Evolutionary conservation across 2,888 invertebrate genomes (phyloP).

Genomic region (Heliconius ethilla): DNA sequence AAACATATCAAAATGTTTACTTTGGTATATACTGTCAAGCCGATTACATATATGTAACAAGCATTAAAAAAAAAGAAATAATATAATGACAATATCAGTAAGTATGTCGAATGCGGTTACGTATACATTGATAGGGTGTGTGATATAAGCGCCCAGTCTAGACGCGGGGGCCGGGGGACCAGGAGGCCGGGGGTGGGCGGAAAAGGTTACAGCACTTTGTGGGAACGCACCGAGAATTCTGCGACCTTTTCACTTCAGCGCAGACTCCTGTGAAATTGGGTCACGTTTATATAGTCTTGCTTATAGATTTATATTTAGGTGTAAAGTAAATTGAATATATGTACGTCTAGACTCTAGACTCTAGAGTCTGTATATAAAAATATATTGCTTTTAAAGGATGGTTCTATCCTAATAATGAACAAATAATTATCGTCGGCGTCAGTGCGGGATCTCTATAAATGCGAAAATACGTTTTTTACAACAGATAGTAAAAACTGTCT

Average conservation of each 20-base stretch:
- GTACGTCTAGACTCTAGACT: neutral
- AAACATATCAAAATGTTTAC: neutral
- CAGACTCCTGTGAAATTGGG: slow-evolving; percentile 43
- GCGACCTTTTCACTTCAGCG: slow-evolving; percentile 45
- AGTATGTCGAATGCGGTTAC: slow-evolving; percentile 31
- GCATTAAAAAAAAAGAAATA: neutral
- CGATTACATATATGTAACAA: neutral
- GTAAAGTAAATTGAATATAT: slow-evolving; percentile 13
- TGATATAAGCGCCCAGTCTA: slow-evolving; percentile 54
- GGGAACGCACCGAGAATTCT: slow-evolving; percentile 39
- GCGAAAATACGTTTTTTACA: too few relatives aligned
- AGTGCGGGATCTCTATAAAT: too few relatives aligned
- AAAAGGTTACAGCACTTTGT: slow-evolving; percentile 44
- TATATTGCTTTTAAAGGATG: too few relatives aligned
- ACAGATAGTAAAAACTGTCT: too few relatives aligned
- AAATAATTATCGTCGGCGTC: too few relatives aligned
- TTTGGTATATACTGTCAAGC: neutral
- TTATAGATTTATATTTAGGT: slow-evolving; percentile 31
- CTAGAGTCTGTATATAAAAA: too few relatives aligned
- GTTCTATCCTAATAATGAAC: too few relatives aligned
- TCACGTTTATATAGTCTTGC: slow-evolving; percentile 40
- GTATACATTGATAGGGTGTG: slow-evolving; percentile 30
- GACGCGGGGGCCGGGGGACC: slow-evolving; percentile 60
- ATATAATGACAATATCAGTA: slow-evolving; percentile 3
- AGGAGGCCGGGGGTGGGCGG: slow-evolving; percentile 64